Percentiles rank a stretch among this genome's conserved stretches.
These are phyloP conservation scores for Clarias platycephalus DNA, from an alignment of 2,797 vertebrate species.

Conservation along the genomic window DNA sequence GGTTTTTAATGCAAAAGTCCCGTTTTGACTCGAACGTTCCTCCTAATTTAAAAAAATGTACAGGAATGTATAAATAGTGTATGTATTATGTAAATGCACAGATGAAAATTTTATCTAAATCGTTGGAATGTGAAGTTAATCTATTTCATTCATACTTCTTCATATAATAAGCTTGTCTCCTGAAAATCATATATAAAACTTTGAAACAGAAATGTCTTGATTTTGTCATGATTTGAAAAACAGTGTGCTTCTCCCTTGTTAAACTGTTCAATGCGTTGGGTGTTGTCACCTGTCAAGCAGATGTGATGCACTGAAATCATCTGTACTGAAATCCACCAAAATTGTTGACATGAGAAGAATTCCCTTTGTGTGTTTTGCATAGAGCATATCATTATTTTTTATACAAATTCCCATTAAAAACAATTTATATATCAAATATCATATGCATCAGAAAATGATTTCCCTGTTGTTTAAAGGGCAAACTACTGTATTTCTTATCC, in stretches of 20 bases:
- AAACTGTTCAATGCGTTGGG: neutral
- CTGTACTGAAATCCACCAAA: neutral
- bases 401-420: neutral
- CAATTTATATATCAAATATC: neutral
- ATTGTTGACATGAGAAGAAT: neutral
- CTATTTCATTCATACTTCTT: neutral
- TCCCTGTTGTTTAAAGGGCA: neutral
- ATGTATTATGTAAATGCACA: neutral
- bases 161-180: neutral
- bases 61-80: neutral
- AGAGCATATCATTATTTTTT: no score
- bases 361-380: neutral
- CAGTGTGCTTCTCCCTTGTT: neutral
- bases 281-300: neutral
- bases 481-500: neutral
- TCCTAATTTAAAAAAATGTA: neutral
- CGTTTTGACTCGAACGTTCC: no score
- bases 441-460: neutral
- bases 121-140: neutral
- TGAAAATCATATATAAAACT: neutral
- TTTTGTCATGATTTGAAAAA: neutral
- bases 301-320: neutral
- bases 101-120: neutral
- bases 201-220: no score
- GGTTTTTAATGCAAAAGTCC: no score